Percentiles rank a stretch among this genome's conserved stretches.
Evolutionary conservation across 37 sponge, comb jelly and placozoan genomes (phyloP).

Genomic region (Chondrilla cf. caribensis): DNA sequence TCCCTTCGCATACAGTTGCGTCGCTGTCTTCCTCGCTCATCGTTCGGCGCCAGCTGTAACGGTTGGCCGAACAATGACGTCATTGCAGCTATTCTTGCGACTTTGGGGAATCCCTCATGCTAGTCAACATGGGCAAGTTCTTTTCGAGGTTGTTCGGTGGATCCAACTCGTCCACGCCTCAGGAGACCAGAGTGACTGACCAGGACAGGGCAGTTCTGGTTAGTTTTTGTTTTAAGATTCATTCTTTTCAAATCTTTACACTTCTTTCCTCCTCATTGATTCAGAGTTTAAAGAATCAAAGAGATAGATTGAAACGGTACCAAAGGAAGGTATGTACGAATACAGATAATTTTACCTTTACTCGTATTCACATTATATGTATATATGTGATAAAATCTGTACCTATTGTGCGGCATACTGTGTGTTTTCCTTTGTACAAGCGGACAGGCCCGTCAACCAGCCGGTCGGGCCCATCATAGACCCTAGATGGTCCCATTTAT

Average conservation of each 20-base stretch:
- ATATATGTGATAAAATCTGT: no score
- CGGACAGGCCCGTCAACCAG: no score
- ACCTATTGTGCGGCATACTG: no score
- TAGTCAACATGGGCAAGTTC: constrained; percentile 15
- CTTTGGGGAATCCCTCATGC: background rate
- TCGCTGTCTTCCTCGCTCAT: constrained; percentile 59
- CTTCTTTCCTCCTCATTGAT: background rate
- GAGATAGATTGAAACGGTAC: constrained; percentile 88
- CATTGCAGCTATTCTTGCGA: background rate
- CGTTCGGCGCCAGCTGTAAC: background rate
- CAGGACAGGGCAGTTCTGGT: constrained; percentile 94
- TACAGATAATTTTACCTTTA: background rate
- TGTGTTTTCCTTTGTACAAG: no score
- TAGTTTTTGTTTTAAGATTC: constrained; percentile 3
- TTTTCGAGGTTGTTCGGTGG: constrained; percentile 11
- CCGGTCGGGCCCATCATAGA: no score
- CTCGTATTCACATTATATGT: no score
- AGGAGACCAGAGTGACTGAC: constrained; percentile 61
- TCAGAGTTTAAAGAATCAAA: constrained; percentile 80
- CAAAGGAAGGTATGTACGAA: constrained; percentile 82
- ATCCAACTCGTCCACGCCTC: background rate
- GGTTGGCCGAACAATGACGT: background rate
- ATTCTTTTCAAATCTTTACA: background rate
- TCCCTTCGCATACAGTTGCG: constrained; percentile 38
- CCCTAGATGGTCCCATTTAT: no score